phyloP scores from a whole-genome alignment of 2,888 invertebrate genomes.

The Troides aeacus region DNA sequence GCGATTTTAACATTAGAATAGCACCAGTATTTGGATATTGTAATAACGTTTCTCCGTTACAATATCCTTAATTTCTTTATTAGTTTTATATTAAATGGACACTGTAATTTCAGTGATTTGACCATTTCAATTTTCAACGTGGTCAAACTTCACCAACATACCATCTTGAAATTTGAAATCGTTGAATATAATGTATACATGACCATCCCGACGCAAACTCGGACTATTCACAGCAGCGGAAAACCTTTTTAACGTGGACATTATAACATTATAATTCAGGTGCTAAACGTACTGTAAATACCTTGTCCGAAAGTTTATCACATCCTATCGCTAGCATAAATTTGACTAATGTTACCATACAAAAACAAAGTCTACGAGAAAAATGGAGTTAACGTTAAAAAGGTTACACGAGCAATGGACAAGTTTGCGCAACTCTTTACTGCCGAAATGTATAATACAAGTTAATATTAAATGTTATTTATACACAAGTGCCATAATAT shows the following conservation, averaged over 20 bases:
- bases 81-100: slow-evolving; percentile 65
- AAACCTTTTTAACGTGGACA: slow-evolving; percentile 5
- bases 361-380: neutral
- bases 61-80: slow-evolving; percentile 63
- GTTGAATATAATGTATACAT: slow-evolving; percentile 7
- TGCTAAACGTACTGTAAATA: neutral
- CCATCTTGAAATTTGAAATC: slow-evolving; percentile 1
- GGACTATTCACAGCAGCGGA: too few species aligned
- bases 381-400: slow-evolving; percentile 12
- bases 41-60: slow-evolving; percentile 61
- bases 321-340: slow-evolving; percentile 1
- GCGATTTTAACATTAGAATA: slow-evolving; percentile 61
- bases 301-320: neutral
- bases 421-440: slow-evolving; percentile 45
- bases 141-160: slow-evolving; percentile 28
- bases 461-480: slow-evolving; percentile 55
- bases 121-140: slow-evolving; percentile 36
- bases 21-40: slow-evolving; percentile 73
- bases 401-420: slow-evolving; percentile 24
- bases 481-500: slow-evolving; percentile 72
- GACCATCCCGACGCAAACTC: slow-evolving; percentile 5
- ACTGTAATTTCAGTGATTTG: slow-evolving; percentile 45
- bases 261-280: neutral
- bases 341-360: slow-evolving; percentile 1
- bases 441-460: slow-evolving; percentile 56